Percentiles rank a stretch among this genome's conserved stretches.
These are phyloP conservation scores for Calliopsis andreniformis DNA, from an alignment of 1,140 invertebrate species.

Conservation along the genomic window DNA sequence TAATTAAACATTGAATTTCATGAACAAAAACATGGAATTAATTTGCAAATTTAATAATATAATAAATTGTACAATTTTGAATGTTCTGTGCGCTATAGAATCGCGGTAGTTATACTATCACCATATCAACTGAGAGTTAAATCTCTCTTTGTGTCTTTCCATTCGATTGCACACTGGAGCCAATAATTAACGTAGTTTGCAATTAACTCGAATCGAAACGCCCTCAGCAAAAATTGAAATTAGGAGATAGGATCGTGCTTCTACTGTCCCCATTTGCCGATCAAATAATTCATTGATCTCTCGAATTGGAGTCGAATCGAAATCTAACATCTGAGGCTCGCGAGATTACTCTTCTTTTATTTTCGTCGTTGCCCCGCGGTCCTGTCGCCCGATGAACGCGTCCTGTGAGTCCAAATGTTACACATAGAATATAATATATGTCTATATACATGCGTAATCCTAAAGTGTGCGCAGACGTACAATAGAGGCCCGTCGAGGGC, in stretches of 20 bases:
- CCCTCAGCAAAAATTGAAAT: constrained; percentile 14
- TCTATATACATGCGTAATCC: constrained; percentile 43
- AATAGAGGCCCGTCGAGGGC: background rate
- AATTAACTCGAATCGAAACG: background rate
- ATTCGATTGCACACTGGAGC: no score
- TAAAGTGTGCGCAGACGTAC: constrained; percentile 16
- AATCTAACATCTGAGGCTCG: background rate
- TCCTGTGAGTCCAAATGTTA: constrained; percentile 16
- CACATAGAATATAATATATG: constrained; percentile 35
- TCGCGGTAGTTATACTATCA: no score
- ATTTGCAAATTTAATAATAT: no score
- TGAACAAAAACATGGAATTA: no score
- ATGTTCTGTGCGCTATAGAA: no score
- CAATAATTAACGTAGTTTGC: background rate
- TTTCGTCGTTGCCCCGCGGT: constrained; percentile 60
- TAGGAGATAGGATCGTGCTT: constrained; percentile 19
- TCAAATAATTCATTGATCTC: constrained; percentile 1
- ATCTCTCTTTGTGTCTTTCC: no score
- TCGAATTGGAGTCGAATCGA: background rate
- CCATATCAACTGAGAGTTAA: no score
- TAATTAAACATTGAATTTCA: no score
- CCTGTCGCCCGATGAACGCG: constrained; percentile 25
- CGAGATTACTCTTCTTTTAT: constrained; percentile 1
- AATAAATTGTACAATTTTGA: no score
- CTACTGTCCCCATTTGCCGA: constrained; percentile 30